Evolutionary conservation across 2,888 invertebrate genomes (phyloP).

Genomic region (Branchipolynoe longqiensis): DNA sequence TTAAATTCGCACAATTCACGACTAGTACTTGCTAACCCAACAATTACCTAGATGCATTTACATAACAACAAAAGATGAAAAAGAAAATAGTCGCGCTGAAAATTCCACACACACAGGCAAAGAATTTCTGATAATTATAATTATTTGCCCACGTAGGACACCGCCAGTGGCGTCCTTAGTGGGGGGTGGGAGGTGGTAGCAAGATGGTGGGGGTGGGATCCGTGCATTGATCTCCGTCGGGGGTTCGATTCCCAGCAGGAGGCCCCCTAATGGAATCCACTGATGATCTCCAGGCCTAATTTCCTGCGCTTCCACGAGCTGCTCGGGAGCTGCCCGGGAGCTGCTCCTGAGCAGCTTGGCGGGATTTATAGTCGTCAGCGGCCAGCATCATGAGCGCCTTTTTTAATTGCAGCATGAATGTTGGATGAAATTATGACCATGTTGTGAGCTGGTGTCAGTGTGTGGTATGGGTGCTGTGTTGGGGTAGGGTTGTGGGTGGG

Average conservation of each 20-base stretch:
- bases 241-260: slow-evolving; percentile 19
- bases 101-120: too few relatives aligned
- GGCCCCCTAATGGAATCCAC: slow-evolving; percentile 11
- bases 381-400: background rate
- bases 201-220: too few relatives aligned
- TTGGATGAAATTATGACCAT: background rate
- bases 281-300: slow-evolving; percentile 25
- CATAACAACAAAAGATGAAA: too few relatives aligned
- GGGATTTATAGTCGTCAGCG: background rate
- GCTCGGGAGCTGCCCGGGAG: too few relatives aligned
- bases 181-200: too few relatives aligned
- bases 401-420: slow-evolving; percentile 39
- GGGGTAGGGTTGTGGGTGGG: background rate
- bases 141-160: too few relatives aligned
- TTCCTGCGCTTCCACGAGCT: slow-evolving; percentile 17
- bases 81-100: too few relatives aligned
- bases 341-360: background rate
- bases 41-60: too few relatives aligned
- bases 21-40: too few relatives aligned
- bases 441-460: background rate
- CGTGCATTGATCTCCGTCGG: slow-evolving; percentile 19
- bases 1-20: too few relatives aligned
- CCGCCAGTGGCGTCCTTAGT: too few relatives aligned
- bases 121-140: too few relatives aligned
- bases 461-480: background rate